Base-by-base conservation (phyloP, 1,140 invertebrate species). In the Drosophila pseudoobscura region DNA sequence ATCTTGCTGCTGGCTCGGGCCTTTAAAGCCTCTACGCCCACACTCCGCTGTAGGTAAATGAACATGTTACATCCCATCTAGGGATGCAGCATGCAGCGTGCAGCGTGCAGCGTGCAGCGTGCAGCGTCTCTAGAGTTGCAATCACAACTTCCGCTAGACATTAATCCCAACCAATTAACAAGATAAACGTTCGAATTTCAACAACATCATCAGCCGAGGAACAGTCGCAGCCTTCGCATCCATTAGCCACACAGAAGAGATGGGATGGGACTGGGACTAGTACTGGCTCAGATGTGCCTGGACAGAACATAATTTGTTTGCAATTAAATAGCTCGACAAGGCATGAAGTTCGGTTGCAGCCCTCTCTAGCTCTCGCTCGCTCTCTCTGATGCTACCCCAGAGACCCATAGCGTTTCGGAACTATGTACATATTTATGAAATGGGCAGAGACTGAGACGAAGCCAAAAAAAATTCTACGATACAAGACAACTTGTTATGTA, bases 281-380 rank as follows among this genome's bases (percentile, higher is more conserved):
- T n/a, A 17, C n/a, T 6, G 58, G 55, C 56, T 53, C 15, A 9
- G 45, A 57, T 69, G 64, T 50, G 59, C 70, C 72, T 74, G 80
- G 77, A 77, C 72, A 87, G 82, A 87, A 87, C 83, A 87, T 87
- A 87, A 87, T 87, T 87, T 88, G 83, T 87, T 87, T 87, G 84
- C 83, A 87, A 87, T 87, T 87, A 87, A 87, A 87, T 87, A 88
- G 78, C 78, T 87, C 83, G 83, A 87, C 83, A 87, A 83, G 83
- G 83, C 83, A 87, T 87, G 83, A 87, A 87, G 88, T 87, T 87
- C 78, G 78, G 83, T 83, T 87, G 78, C 83, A 87, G 61, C 83
- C 84, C 83, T 77, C 69, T 56, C 24, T 44, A 29, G 8, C 43
- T 53, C 39, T 35, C 29, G 35, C 44, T 17, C n/a, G 44, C 51